Conservation (phyloP, 2,797 vertebrate species). For the Poeciliopsis gracilis region DNA sequence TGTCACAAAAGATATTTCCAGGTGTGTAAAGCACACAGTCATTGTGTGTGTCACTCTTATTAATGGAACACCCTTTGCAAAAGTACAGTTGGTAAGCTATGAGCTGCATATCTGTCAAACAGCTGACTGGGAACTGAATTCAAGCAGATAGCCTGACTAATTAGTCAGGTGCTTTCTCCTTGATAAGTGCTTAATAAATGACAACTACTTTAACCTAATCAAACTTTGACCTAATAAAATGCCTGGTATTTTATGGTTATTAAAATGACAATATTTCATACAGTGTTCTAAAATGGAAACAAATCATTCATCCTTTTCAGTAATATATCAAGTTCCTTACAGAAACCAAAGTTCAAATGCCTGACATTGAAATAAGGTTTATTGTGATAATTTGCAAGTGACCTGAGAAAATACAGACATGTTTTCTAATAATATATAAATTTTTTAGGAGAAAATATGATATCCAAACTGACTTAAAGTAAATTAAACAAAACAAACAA, state of each 20-base stretch:
- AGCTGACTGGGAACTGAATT: not conserved
- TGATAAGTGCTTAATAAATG: not conserved
- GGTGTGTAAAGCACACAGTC: not conserved
- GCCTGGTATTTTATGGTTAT: not conserved
- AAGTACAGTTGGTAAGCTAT: not conserved
- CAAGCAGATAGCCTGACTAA: not conserved
- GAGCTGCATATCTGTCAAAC: not conserved
- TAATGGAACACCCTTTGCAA: not conserved
- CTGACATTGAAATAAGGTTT: not conserved
- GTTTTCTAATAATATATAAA: not conserved
- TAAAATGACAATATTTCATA: not conserved
- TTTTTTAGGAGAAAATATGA: no score
- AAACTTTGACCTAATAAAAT: not conserved
- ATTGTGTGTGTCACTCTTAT: not conserved
- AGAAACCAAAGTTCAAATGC: not conserved
- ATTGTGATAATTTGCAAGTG: not conserved
- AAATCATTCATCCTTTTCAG: not conserved
- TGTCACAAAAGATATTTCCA: not conserved
- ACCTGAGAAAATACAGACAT: not conserved
- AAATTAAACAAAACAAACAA: no score
- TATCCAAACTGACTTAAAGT: no score
- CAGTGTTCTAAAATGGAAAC: not conserved
- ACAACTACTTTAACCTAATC: not conserved
- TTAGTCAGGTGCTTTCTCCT: not conserved
- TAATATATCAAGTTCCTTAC: not conserved